phyloP scores from a whole-genome alignment of 1,140 invertebrate species.

The Pristionchus pacificus region DNA sequence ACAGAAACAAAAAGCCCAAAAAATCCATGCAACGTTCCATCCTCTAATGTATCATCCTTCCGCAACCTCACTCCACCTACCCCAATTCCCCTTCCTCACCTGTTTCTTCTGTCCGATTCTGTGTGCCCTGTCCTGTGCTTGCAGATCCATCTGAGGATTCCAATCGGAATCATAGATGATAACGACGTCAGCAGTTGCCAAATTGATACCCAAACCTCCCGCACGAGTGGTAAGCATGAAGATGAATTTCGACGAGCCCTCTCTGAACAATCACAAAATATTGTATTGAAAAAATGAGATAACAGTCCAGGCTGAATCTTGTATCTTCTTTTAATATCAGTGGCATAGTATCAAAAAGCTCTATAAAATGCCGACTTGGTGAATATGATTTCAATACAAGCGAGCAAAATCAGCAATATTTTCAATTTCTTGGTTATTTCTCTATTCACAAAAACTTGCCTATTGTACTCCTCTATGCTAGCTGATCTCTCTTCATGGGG shows the following conservation, averaged over 20 bases:
- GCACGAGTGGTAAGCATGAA: conserved; percentile 98
- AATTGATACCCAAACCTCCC: conserved; percentile 95
- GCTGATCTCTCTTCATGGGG: conserved; percentile 89
- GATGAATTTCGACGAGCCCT: conserved; percentile 81
- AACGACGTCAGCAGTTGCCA: conserved; percentile 95
- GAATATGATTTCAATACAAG: too few relatives aligned
- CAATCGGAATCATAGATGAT: conserved; percentile 98
- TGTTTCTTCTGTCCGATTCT: conserved; percentile 97
- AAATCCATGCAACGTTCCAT: too few relatives aligned
- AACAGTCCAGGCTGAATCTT: too few relatives aligned
- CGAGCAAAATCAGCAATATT: too few relatives aligned
- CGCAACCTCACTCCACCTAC: too few relatives aligned
- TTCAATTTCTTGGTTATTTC: too few relatives aligned
- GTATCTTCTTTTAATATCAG: too few relatives aligned
- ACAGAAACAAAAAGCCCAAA: too few relatives aligned
- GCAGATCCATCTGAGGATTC: conserved; percentile 98
- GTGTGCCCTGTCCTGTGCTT: conserved; percentile 93
- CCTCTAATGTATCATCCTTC: neutral
- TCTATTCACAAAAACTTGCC: too few relatives aligned
- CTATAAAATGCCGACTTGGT: too few relatives aligned
- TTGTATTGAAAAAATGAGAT: too few relatives aligned
- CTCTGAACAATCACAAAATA: conserved; percentile 1
- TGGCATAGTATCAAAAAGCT: too few relatives aligned
- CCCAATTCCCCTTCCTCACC: conserved; percentile 66
- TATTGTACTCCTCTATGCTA: conserved; percentile 93